Evolutionary conservation across 2,888 invertebrate genomes (phyloP), one percentile per base, ranked within the genome.

Genomic region (Amiota minor): DNA sequence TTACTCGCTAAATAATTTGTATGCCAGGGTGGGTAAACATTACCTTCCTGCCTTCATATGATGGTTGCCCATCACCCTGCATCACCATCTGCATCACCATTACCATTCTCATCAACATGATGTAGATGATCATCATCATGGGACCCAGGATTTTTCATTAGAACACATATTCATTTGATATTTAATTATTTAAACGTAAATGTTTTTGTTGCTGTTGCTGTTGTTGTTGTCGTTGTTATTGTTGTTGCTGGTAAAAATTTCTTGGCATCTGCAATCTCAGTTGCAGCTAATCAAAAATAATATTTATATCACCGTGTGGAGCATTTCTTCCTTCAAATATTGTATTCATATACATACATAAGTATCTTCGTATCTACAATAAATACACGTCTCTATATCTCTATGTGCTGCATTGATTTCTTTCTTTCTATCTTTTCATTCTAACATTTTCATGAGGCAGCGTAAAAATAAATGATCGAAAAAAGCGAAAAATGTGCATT

Each of bases 1-100:
- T 88, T 88, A 88, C 85, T 86, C 88, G 87, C 87, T 86, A 88
- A 87, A 87, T 87, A 86, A 87, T 87, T 88, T 87, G 86, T 64
- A 65, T 74, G 79, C 77, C 35, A 11, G 65, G 35, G 35, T 35
- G 35, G 35, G 35, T 23, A 23, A 23, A 23, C 23, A 23, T 23
- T 23, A 1, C 35, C 73, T 2, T 11, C 77, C 62, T 65, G 68
- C 72, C 76, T 76, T 70, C 53, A 53, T 6, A 4, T 53, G 53
- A 12, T 53, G 53, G 14, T 1, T 53, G 53, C 53, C 53, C 3
- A 23, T 8, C 62, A 11, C 61, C 12, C 61, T 4, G 11, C 35
- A 11, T 14, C 4, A 35, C 35, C 50, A 50, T 1, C 50, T 2
- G 1, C 50, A 11, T 3, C 62, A 62, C 11, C 20, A 12, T 11